Conservation (phyloP, 2,888 invertebrate genomes). For the Eulithis prunata region DNA sequence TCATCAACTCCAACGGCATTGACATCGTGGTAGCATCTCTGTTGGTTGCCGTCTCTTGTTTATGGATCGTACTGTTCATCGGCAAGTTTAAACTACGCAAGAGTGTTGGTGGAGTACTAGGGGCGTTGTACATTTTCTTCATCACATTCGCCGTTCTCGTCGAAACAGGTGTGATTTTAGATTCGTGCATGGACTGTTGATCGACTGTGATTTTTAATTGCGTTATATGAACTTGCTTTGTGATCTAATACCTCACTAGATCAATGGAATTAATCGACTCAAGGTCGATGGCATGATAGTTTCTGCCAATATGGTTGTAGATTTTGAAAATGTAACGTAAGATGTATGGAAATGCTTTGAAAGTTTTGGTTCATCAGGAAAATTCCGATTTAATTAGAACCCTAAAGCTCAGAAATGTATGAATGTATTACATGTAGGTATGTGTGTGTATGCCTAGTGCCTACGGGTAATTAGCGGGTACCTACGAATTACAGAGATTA, state of each 20-base stretch:
- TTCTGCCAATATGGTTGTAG: conserved; percentile 12
- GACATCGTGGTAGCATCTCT: conserved; percentile 92
- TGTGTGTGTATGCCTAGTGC: too few species aligned
- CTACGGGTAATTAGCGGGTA: too few species aligned
- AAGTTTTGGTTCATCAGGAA: neutral
- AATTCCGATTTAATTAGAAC: too few species aligned
- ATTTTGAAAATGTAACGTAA: conserved; percentile 17
- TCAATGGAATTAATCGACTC: neutral
- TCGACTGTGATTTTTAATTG: neutral
- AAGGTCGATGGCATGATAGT: neutral
- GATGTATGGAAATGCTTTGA: neutral
- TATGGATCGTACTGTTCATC: conserved; percentile 88
- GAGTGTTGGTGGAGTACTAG: conserved; percentile 87
- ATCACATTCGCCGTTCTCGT: conserved; percentile 90
- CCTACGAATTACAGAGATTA: too few species aligned
- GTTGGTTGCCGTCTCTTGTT: conserved; percentile 87
- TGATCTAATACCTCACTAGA: neutral
- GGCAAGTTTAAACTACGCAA: conserved; percentile 89
- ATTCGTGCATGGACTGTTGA: conserved; percentile 38
- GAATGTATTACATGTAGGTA: too few species aligned
- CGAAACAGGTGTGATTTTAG: conserved; percentile 89
- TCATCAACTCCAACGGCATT: conserved; percentile 91
- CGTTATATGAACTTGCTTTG: neutral
- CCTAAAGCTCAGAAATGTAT: too few species aligned
- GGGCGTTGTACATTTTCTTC: conserved; percentile 87